Conservation (phyloP, 2,797 vertebrate genomes). For the Lophura swinhoii region DNA sequence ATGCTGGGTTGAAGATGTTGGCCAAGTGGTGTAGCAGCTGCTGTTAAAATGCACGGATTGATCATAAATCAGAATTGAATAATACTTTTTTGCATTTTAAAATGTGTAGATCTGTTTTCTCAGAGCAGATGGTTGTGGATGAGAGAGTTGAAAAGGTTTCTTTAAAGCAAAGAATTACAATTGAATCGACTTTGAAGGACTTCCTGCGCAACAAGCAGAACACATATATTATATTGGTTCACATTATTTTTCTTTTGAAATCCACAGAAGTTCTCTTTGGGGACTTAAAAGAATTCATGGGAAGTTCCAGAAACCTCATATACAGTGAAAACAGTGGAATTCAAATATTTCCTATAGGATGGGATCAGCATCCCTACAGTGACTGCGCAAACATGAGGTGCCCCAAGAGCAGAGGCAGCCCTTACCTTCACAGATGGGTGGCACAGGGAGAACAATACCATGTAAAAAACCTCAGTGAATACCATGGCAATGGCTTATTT, state of each 20-base stretch:
- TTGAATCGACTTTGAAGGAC: neutral
- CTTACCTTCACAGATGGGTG: neutral
- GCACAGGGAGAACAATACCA: neutral
- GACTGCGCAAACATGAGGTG: neutral
- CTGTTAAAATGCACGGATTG: neutral
- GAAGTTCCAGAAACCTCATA: neutral
- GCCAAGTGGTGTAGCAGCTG: neutral
- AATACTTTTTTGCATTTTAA: neutral
- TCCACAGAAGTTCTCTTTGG: neutral
- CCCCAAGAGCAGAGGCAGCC: neutral
- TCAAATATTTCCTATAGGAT: neutral
- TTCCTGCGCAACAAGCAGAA: neutral
- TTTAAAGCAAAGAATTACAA: neutral
- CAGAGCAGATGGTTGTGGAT: neutral
- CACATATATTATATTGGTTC: fast-evolving
- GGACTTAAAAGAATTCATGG: neutral
- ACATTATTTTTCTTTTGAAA: neutral
- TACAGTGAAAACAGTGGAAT: neutral
- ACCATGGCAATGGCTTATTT: neutral
- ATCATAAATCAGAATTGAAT: slow-evolving; percentile 14
- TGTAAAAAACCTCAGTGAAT: neutral
- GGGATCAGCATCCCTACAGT: neutral
- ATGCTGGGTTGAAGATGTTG: slow-evolving; percentile 18
- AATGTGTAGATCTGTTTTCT: neutral
- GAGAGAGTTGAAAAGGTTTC: fast-evolving